Percentiles rank a stretch among this genome's conserved stretches.
Conservation (phyloP, 2,797 vertebrate genomes). For the Gallinago nigripennis region DNA sequence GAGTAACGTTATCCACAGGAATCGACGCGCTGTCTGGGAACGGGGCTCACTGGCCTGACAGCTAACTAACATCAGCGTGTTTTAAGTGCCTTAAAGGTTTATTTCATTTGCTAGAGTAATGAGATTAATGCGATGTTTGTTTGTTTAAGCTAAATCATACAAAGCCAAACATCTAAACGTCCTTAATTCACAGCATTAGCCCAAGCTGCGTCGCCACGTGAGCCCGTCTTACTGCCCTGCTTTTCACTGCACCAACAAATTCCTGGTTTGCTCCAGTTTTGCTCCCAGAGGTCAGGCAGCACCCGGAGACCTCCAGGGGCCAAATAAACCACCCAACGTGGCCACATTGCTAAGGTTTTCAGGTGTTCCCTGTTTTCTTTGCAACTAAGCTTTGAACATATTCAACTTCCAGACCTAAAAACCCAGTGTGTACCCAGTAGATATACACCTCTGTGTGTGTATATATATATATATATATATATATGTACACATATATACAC, state of each 20-base stretch:
- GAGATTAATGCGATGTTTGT: conserved; percentile 45
- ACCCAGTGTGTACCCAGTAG: neutral
- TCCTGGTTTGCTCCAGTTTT: neutral
- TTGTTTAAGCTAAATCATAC: conserved; percentile 52
- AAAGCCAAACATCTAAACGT: conserved; percentile 17
- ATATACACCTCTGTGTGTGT: fast-evolving
- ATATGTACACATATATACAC: fast-evolving
- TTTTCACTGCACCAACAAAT: neutral
- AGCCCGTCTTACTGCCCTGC: neutral
- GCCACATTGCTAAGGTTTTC: neutral
- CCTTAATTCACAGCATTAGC: conserved; percentile 15
- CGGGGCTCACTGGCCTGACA: neutral
- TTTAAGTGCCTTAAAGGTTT: conserved; percentile 69
- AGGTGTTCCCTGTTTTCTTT: neutral
- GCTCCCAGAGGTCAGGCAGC: neutral
- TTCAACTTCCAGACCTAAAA: neutral
- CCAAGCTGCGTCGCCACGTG: neutral
- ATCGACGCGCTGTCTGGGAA: neutral
- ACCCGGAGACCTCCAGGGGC: neutral
- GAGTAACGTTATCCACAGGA: fast-evolving
- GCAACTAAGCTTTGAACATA: neutral
- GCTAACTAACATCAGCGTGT: neutral
- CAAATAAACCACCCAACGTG: neutral
- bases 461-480: no score
- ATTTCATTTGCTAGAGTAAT: conserved; percentile 52